Percentiles rank a stretch among this genome's conserved stretches.
Evolutionary conservation across 1,140 invertebrate species (phyloP).

Genomic region (Heterodera carotae): DNA sequence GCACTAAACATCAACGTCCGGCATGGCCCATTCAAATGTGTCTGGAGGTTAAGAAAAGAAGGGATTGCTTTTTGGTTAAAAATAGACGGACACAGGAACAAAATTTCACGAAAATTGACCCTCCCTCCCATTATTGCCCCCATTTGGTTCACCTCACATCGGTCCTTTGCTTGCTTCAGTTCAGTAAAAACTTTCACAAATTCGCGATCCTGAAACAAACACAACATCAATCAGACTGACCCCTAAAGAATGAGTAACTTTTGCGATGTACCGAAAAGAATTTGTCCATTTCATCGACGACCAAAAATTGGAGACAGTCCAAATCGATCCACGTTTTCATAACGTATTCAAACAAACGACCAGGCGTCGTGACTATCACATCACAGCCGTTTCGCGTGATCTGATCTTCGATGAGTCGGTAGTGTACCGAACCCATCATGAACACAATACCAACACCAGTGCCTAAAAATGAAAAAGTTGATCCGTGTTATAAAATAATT

Average conservation of each 20-base stretch:
- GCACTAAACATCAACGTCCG: constrained; percentile 31
- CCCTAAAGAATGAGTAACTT: too few relatives aligned
- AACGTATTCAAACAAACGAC: neutral
- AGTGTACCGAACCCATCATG: neutral
- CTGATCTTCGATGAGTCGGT: neutral
- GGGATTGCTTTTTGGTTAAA: too few relatives aligned
- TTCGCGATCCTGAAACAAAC: neutral
- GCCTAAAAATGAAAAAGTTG: constrained; percentile 7
- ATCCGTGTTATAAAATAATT: too few relatives aligned
- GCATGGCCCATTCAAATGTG: neutral
- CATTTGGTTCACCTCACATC: neutral
- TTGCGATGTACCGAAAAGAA: constrained; percentile 27
- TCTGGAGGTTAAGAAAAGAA: neutral
- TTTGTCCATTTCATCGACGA: constrained; percentile 24
- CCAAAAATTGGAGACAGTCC: constrained; percentile 7
- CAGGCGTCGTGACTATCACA: neutral
- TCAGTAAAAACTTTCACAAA: neutral
- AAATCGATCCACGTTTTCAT: neutral
- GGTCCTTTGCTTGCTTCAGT: neutral
- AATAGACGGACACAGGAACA: too few relatives aligned
- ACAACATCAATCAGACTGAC: too few relatives aligned
- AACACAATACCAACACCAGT: constrained; percentile 14
- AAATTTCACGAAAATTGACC: constrained; percentile 16
- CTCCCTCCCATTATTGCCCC: too few relatives aligned
- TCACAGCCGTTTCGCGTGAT: neutral